Conservation (phyloP, 2,888 invertebrate genomes). For the Mesochorus sp. region DNA sequence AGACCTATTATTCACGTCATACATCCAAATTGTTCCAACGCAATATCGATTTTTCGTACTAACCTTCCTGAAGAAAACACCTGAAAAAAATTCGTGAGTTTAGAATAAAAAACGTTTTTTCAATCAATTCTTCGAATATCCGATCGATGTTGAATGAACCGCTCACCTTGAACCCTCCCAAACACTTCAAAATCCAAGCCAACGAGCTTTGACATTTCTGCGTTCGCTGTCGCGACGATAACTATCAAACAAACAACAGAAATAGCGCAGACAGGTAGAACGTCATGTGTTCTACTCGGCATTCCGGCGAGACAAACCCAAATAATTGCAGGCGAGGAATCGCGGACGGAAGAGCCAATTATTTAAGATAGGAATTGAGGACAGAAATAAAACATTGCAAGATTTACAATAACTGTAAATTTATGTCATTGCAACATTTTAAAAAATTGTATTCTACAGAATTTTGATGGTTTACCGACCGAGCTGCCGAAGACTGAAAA, state of each 20-base stretch:
- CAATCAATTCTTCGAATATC: not conserved
- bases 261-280: not conserved
- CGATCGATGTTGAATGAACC: not conserved
- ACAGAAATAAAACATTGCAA: too few species aligned
- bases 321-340: not conserved
- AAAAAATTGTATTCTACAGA: too few species aligned
- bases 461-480: too few species aligned
- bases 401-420: too few species aligned
- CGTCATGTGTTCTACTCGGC: slow-evolving; percentile 13
- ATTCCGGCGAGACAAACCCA: not conserved
- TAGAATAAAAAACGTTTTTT: not conserved
- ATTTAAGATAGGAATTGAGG: too few species aligned
- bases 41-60: slow-evolving; percentile 54
- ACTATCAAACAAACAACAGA: slow-evolving; percentile 34
- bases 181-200: slow-evolving; percentile 80
- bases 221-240: slow-evolving; percentile 25
- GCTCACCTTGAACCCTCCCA: slow-evolving; percentile 80
- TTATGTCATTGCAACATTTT: too few species aligned
- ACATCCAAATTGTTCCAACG: too few species aligned
- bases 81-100: slow-evolving; percentile 69
- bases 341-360: not conserved
- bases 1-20: too few species aligned
- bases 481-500: too few species aligned
- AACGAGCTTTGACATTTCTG: slow-evolving; percentile 70
- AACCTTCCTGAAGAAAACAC: slow-evolving; percentile 82